Percentiles rank a stretch among this genome's conserved stretches.
These are phyloP conservation scores for Hemichromis elongatus DNA, from an alignment of 2,113 vertebrate species.

Conservation along the genomic window DNA sequence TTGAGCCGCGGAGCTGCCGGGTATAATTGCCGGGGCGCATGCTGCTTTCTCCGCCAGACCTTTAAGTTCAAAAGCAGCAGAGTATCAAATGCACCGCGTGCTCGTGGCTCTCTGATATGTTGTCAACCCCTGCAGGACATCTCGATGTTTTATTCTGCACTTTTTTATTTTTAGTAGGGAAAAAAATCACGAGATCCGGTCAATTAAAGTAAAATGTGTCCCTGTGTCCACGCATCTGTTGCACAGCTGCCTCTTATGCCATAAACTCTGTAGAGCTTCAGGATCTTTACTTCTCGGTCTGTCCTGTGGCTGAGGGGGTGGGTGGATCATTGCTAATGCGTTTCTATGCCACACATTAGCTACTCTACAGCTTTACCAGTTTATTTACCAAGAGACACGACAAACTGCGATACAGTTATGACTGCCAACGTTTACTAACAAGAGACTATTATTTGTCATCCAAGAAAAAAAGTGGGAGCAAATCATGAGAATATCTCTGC, in stretches of 20 bases:
- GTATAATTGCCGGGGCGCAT: neutral
- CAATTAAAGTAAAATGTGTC: neutral
- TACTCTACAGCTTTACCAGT: neutral
- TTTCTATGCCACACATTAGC: neutral
- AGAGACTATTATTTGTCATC: neutral
- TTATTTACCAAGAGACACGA: neutral
- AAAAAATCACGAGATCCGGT: neutral
- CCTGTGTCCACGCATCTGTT: neutral
- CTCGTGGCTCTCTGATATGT: neutral
- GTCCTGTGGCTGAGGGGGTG: neutral
- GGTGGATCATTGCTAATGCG: neutral
- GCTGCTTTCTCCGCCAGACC: neutral
- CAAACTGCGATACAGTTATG: neutral
- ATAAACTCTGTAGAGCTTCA: neutral
- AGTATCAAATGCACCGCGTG: neutral
- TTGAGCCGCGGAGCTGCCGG: neutral
- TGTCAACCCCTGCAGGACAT: neutral
- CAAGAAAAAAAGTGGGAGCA: neutral
- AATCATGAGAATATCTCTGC: neutral
- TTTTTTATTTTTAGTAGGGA: neutral
- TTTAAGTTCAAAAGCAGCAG: neutral
- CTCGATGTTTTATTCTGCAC: neutral
- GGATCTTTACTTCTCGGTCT: neutral
- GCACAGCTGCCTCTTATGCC: neutral
- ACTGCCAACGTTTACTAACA: neutral